Percentiles rank a stretch among this genome's conserved stretches.
Evolutionary conservation across 2,888 invertebrate species (phyloP).

Genomic region (Caenorhabditis sulstoni): DNA sequence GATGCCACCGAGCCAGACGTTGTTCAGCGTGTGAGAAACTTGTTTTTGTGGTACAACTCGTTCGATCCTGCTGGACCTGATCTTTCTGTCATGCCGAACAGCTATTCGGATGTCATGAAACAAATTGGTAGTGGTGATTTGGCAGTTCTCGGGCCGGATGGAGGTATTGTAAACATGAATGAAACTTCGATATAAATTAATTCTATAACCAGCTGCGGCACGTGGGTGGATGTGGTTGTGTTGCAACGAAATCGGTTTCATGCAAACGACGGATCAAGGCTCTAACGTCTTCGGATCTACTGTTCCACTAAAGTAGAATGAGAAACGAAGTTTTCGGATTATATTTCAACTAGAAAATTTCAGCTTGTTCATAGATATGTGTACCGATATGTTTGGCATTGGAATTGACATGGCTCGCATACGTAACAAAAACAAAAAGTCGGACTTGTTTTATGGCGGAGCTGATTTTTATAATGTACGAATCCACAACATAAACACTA

Average conservation of each 20-base stretch:
- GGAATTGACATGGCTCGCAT: conserved; percentile 54
- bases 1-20: conserved; percentile 31
- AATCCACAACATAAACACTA: too few species aligned
- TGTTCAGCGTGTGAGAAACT: conserved; percentile 49
- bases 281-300: conserved; percentile 69
- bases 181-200: neutral
- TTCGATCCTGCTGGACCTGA: conserved; percentile 41
- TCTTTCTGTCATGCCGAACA: conserved; percentile 52
- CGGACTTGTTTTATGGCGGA: conserved; percentile 64
- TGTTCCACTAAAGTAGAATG: conserved; percentile 66
- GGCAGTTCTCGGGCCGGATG: conserved; percentile 44
- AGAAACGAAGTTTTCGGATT: conserved; percentile 2
- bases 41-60: conserved; percentile 59
- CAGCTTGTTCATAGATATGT: conserved; percentile 73
- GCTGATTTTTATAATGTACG: conserved; percentile 63
- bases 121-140: conserved; percentile 47
- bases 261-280: conserved; percentile 73
- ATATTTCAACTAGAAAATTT: conserved; percentile 12
- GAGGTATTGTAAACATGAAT: conserved; percentile 15
- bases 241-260: conserved; percentile 75
- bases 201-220: conserved; percentile 49
- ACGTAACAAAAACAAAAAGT: conserved; percentile 51
- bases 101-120: conserved; percentile 56
- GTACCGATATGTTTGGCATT: conserved; percentile 70
- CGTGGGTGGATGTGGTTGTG: conserved; percentile 76